Evolutionary conservation across 2,797 vertebrate genomes (phyloP), one percentile per base, ranked within the genome.

Genomic region (Catostomus latipinnis): DNA sequence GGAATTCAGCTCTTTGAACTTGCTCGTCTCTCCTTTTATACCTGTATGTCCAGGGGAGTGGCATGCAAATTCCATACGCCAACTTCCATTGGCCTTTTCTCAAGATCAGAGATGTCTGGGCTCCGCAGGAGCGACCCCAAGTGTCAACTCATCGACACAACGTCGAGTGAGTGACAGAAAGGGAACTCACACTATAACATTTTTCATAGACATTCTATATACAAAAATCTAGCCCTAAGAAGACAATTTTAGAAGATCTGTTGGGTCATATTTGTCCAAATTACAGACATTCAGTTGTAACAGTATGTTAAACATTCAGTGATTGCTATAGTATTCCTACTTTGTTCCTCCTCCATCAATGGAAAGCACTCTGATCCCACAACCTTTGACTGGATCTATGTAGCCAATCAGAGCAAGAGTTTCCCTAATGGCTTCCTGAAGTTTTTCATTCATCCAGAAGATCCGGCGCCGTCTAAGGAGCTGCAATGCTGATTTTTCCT

Each of bases 291-390:
- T 9, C 10, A 50, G 22, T 5, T 16, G 6, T 52, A 52, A 34
- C 4, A n/a, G 11, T 1, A 22, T 53, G 5, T 50, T 46, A 11
- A 34, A 13, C 8, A 53, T 14, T 14, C 16, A 1, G 56, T 57
- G 7, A 57, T 14, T 13, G 6, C 61, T 56, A 63, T 9, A 12
- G 13, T 14, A 14, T 45, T 72, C 71, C 9, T 89, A 94, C 93
- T 92, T 93, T 60, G 93, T 92, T 60, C 94, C 93, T 6, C 93
- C 93, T 12, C 93, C 93, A 82, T 94, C 93, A 54, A 94, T 93
- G 48, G 93, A 94, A 11, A 94, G 92, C 50, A 94, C 91, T 83
- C 91, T 88, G 60, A 95, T 91, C 60, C 93, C 93, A 10, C 67
- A 82, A 14, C 93, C 92, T 4, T 34, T 34, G 34, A 34, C 34